These are phyloP conservation scores for Actinia equina DNA, from an alignment of 64 coral and sea anemone species.

Conservation along the genomic window DNA sequence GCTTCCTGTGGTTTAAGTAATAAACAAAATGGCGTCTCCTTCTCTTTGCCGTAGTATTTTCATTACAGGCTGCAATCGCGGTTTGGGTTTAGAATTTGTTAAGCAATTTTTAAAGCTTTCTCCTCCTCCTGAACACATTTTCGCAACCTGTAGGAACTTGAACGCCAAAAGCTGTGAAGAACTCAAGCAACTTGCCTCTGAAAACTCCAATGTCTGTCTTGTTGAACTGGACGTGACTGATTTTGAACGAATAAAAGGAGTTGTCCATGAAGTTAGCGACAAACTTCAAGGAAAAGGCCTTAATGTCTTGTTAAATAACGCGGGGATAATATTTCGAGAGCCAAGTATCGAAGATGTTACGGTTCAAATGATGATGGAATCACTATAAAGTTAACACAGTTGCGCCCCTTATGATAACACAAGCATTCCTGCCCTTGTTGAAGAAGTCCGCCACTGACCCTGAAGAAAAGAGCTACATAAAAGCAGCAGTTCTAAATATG, in stretches of 20 bases:
- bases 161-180: slow-evolving; percentile 20
- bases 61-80: slow-evolving; percentile 63
- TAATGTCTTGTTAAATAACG: slow-evolving; percentile 61
- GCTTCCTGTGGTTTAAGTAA: no score
- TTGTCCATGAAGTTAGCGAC: slow-evolving; percentile 25
- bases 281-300: slow-evolving; percentile 38
- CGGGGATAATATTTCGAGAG: slow-evolving; percentile 25
- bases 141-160: slow-evolving; percentile 46
- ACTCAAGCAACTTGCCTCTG: slow-evolving; percentile 22
- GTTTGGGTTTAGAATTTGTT: slow-evolving; percentile 60
- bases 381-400: slow-evolving; percentile 53
- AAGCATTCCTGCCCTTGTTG: slow-evolving; percentile 49
- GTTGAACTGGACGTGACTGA: slow-evolving; percentile 50
- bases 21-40: background rate
- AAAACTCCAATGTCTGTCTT: slow-evolving; percentile 28
- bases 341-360: slow-evolving; percentile 32
- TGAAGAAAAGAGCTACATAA: background rate
- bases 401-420: slow-evolving; percentile 47
- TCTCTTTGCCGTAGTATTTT: slow-evolving; percentile 21
- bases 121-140: slow-evolving; percentile 38
- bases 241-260: background rate
- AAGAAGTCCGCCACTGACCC: slow-evolving; percentile 22
- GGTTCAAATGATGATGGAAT: slow-evolving; percentile 36
- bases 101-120: slow-evolving; percentile 40
- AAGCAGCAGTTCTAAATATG: slow-evolving; percentile 48